These are phyloP conservation scores for Rhegmatorhina hoffmannsi DNA, from an alignment of 2,113 vertebrate species.

Conservation along the genomic window DNA sequence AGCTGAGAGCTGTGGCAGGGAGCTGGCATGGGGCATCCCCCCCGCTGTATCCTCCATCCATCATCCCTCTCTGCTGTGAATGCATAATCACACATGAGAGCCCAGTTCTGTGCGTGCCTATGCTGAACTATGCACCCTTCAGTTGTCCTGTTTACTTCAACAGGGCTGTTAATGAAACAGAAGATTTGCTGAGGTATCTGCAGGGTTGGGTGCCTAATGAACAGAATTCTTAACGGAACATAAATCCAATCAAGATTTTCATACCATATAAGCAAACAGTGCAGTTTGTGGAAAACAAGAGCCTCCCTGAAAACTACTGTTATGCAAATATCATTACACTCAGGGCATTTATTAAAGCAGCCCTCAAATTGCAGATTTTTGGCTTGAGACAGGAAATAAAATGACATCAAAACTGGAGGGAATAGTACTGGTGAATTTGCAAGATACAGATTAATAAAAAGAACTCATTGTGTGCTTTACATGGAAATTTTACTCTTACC, in stretches of 20 bases:
- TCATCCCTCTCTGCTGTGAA: background rate
- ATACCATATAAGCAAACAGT: background rate
- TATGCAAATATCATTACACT: conserved; percentile 11
- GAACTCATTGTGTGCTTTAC: background rate
- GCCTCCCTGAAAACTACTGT: background rate
- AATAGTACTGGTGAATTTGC: background rate
- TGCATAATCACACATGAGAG: rapidly evolving
- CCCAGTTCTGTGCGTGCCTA: background rate
- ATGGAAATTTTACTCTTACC: background rate
- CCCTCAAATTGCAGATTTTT: background rate
- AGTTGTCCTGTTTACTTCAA: background rate
- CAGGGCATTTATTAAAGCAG: background rate
- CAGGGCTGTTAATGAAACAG: background rate
- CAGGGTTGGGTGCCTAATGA: background rate
- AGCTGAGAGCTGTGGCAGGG: background rate
- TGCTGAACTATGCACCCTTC: rapidly evolving
- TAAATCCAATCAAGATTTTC: conserved; percentile 25
- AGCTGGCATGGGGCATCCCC: rapidly evolving
- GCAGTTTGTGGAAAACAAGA: background rate
- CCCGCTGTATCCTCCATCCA: background rate
- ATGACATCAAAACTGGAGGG: background rate
- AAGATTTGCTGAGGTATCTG: background rate
- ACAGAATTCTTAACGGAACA: background rate
- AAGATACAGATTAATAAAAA: conserved; percentile 33
- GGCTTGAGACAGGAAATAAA: conserved; percentile 12